These are phyloP conservation scores for Tamias sibiricus DNA, from an alignment of 2,113 vertebrate species.

Conservation along the genomic window DNA sequence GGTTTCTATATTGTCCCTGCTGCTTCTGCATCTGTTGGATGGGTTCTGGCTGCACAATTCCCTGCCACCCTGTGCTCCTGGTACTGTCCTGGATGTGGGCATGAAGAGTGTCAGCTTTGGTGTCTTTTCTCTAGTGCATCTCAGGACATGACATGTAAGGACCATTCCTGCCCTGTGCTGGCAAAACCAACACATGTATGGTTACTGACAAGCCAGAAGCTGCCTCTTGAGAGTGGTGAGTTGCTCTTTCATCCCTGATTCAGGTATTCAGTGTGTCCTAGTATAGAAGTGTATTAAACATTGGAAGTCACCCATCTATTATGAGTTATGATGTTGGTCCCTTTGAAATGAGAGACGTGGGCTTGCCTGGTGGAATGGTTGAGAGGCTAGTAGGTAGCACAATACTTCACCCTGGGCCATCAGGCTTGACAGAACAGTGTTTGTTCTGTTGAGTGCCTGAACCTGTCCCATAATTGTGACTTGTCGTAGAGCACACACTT, in stretches of 20 bases:
- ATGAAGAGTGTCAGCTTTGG: background rate
- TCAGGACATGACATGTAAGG: background rate
- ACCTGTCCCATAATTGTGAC: background rate
- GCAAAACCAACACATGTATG: no score
- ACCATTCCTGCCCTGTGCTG: background rate
- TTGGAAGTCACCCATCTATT: no score
- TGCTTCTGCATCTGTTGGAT: background rate
- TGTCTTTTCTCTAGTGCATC: background rate
- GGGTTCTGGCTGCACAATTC: background rate
- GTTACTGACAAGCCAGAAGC: background rate
- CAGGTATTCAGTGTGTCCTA: background rate
- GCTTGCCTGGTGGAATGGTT: background rate
- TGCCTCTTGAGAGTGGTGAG: background rate
- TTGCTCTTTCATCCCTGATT: background rate
- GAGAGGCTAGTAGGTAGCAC: background rate
- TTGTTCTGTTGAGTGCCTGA: background rate
- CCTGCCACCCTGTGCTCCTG: background rate
- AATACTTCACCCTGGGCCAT: background rate
- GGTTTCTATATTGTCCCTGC: background rate
- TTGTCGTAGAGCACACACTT: background rate
- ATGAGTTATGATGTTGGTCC: background rate
- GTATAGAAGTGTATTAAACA: background rate
- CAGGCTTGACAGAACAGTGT: no score
- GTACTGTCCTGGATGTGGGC: background rate
- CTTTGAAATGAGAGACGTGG: background rate